Conservation (phyloP, 2,113 vertebrate genomes). For the Redunca redunca region DNA sequence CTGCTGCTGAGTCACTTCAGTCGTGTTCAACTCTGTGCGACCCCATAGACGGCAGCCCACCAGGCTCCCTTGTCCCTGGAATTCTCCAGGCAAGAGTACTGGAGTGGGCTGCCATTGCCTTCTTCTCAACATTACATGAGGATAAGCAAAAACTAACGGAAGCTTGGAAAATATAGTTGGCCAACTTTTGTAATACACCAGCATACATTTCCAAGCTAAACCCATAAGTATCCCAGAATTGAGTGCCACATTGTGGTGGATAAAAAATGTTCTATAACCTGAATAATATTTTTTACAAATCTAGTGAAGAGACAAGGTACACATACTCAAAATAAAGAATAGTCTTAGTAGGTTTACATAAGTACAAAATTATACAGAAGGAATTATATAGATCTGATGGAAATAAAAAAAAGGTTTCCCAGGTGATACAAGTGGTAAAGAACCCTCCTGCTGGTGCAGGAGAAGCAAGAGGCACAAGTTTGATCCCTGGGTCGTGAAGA, state of each 20-base stretch:
- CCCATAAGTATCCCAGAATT: not conserved
- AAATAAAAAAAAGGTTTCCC: not conserved
- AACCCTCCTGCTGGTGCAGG: fast-evolving
- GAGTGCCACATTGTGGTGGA: not conserved
- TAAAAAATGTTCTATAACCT: not conserved
- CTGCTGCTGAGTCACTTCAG: no score
- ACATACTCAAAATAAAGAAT: not conserved
- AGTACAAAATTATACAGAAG: not conserved
- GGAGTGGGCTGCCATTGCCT: no score
- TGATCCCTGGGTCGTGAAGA: not conserved
- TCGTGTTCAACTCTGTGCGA: no score
- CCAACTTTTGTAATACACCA: not conserved
- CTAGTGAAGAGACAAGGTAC: not conserved
- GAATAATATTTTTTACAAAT: not conserved
- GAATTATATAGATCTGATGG: not conserved
- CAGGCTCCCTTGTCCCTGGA: no score
- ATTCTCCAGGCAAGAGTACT: no score
- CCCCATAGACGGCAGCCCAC: no score
- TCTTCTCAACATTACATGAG: not conserved
- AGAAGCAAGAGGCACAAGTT: not conserved
- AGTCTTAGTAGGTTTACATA: not conserved
- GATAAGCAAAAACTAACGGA: not conserved
- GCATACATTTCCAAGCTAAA: not conserved
- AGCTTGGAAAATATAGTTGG: not conserved
- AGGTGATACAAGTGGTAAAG: not conserved